Base-by-base conservation (phyloP, 2,113 vertebrate species). In the Oncorhynchus mykiss region DNA sequence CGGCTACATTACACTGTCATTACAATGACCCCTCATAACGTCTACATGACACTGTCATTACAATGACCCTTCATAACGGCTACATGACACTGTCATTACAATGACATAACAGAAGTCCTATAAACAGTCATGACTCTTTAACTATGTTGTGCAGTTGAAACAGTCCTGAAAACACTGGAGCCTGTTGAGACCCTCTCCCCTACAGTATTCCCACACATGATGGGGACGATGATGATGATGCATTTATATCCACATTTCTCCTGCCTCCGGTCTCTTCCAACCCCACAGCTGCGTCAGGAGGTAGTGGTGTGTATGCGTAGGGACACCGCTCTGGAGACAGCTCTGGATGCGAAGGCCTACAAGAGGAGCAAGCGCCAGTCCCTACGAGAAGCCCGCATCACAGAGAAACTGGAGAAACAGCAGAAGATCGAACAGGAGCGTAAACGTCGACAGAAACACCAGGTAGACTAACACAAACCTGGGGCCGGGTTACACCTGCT, bases 331-430 rank as follows among this genome's bases (percentile, higher is more conserved):
- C 87, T 99, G 8, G 97, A 98, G 82, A 99, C 97, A 0, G 97
- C 97, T 0, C 95, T 98, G 16, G 97, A 98, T 0, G 95, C 95
- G 85, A 98, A 98, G 89, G 97, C 97, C 4, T 99, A 99, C 91
- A 99, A 99, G 79, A 95, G 97, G 72, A 98, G 97, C 93, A 99
- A 99, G 85, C 89, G 97, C 0, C 97, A 98, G 91, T 97, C 96
- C 0, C 84, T 97, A 25, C 94, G 97, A 0, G 97, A 99, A 83
- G 97, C 97, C 0, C 93, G 97, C 20, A 98, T 99, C 92, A 99
- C 97, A 0, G 96, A 98, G 92, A 98, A 98, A 83, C 94, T 98
- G 87, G 97, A 99, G 91, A 99, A 99, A 76, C 97, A 99, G 91
- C 97, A 99, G 92, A 99, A 98, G 93, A 98, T 98, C 0, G 97